These are phyloP conservation scores for Agriopis marginaria DNA, from an alignment of 2,888 invertebrate genomes.

Conservation along the genomic window DNA sequence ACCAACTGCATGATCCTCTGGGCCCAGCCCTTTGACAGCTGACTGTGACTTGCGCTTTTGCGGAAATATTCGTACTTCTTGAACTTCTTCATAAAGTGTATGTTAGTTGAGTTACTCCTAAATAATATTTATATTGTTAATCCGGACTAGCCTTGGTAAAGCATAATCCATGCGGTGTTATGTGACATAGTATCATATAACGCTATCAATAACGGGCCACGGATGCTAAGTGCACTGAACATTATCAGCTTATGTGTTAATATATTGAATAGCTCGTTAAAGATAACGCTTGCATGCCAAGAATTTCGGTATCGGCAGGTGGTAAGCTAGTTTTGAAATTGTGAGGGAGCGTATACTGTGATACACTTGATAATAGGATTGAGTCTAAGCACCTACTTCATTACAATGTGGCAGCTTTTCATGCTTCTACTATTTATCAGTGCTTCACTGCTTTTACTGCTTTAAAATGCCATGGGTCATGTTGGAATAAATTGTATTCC, in stretches of 20 bases:
- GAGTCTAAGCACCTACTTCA: neutral
- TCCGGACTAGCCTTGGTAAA: conserved; percentile 9
- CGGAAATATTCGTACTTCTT: too few relatives aligned
- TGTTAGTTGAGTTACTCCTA: neutral
- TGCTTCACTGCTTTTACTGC: too few relatives aligned
- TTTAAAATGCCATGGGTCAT: neutral
- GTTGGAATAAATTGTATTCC: neutral
- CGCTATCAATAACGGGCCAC: conserved; percentile 39
- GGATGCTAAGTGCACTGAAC: conserved; percentile 63
- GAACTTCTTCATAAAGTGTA: too few relatives aligned
- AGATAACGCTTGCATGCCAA: conserved; percentile 61
- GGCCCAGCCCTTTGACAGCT: too few relatives aligned
- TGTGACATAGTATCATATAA: conserved; percentile 30
- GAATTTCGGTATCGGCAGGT: conserved; percentile 59
- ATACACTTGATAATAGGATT: conserved; percentile 14
- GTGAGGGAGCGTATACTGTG: conserved; percentile 40
- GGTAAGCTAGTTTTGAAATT: conserved; percentile 41
- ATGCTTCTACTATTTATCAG: neutral
- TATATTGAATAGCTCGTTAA: conserved; percentile 66
- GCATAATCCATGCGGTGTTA: conserved; percentile 25
- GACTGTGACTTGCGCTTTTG: too few relatives aligned
- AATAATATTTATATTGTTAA: neutral
- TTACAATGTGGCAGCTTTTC: neutral
- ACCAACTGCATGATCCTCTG: too few relatives aligned
- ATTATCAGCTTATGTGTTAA: conserved; percentile 69